Evolutionary conservation across 2,113 vertebrate species (phyloP).

Genomic region (Lamprologus lemairii): DNA sequence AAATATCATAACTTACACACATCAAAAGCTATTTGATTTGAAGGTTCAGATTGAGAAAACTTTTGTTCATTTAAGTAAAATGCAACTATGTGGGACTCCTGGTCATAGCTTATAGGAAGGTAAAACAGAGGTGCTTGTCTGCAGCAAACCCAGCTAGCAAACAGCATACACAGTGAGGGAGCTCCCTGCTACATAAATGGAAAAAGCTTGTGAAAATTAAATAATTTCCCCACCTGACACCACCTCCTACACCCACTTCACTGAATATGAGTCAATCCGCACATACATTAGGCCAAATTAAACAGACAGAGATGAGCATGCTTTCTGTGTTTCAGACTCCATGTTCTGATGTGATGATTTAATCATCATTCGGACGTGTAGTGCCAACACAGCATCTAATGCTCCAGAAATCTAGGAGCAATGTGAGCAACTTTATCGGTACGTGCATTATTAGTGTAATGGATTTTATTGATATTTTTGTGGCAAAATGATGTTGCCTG

Average conservation of each 20-base stretch:
- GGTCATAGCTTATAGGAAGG: not conserved
- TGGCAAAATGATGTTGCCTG: not conserved
- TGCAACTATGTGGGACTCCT: not conserved
- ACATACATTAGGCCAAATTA: not conserved
- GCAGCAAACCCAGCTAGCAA: not conserved
- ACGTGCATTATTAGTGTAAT: not conserved
- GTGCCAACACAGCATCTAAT: not conserved
- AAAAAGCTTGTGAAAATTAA: not conserved
- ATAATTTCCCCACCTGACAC: not conserved
- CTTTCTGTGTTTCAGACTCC: not conserved
- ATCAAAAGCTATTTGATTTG: not conserved
- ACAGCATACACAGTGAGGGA: not conserved
- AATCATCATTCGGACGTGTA: not conserved
- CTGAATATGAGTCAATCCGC: not conserved
- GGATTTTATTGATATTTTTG: not conserved
- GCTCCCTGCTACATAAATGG: not conserved
- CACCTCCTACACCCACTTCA: not conserved
- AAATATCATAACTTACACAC: not conserved
- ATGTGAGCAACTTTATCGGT: not conserved
- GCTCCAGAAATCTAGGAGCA: slow-evolving; percentile 15
- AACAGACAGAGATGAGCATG: not conserved
- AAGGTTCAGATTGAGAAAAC: not conserved
- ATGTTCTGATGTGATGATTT: slow-evolving; percentile 22
- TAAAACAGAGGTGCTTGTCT: not conserved
- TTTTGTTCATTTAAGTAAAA: not conserved